Evolutionary conservation across 2,113 vertebrate genomes (phyloP), one percentile per base, ranked within the genome.

Genomic region (Phalacrocorax carbo): DNA sequence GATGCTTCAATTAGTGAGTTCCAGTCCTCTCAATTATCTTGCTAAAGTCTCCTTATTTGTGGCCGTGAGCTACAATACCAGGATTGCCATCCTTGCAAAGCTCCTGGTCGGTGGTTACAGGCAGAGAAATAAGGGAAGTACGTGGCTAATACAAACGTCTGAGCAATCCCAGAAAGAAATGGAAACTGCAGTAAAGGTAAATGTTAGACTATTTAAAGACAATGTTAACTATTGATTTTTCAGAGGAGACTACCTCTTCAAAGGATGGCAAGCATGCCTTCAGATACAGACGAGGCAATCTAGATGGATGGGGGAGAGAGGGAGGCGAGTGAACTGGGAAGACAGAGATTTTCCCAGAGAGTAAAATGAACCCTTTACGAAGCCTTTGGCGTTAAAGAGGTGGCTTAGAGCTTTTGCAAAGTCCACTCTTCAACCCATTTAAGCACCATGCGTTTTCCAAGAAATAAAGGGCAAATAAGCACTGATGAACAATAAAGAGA

Each of bases 221-320:
- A 97, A 96, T 93, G 95, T 95, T 97, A 96, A 96, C 93, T 95
- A 97, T 97, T 96, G 96, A 97, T 97, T 97, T 97, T 97, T 96
- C 69, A 92, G 94, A 88, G 90, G 85, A 96, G 87, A 84, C 95
- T 97, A 90, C 92, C 95, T 96, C 93, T 97, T 97, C 94, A 96
- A 96, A 97, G 82, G 90, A 76, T 93, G 90, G 95, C 76, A 76
- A 92, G 95, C 92, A 49, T 84, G 92, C 87, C 88, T 95, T 61
- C 66, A 61, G 92, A 75, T 86, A 58, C 48, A 82, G 82, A 55
- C 8, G 3, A 79, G 65, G 89, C 75, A 88, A 64, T 72, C 61
- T 58, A 42, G 92, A 82, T 23, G 82, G 93, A 93, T 85, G 61
- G 75, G 0, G 4, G 82, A 69, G 94, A 87, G 77, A 87, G 90